Evolutionary conservation across 2,797 vertebrate species (phyloP).

Genomic region (Galaxias olidus): DNA sequence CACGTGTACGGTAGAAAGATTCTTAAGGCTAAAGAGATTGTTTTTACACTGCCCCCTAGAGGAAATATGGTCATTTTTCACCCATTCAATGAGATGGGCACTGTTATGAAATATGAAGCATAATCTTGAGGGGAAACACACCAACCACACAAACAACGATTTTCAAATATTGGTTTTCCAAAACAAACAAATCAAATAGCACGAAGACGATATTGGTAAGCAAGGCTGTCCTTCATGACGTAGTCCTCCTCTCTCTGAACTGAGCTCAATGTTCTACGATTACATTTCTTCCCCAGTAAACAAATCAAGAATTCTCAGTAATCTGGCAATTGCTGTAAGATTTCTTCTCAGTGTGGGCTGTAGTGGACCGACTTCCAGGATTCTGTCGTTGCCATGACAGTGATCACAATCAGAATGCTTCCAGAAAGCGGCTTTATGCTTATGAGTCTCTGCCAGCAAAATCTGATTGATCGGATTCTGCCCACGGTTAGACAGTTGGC

Average conservation of each 20-base stretch:
- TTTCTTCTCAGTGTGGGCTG: constrained; percentile 17
- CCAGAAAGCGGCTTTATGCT: constrained; percentile 52
- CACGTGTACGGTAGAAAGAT: neutral
- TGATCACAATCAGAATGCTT: constrained; percentile 51
- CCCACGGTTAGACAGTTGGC: constrained; percentile 26
- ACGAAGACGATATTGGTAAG: too few relatives aligned
- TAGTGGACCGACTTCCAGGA: constrained; percentile 29
- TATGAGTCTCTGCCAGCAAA: constrained; percentile 45
- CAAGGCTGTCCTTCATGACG: too few relatives aligned
- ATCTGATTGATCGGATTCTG: constrained; percentile 17
- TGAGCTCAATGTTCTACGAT: too few relatives aligned
- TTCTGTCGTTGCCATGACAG: constrained; percentile 65
- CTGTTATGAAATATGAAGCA: neutral
- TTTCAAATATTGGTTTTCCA: too few relatives aligned
- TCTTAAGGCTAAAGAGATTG: neutral
- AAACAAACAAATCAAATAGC: too few relatives aligned
- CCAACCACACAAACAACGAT: too few relatives aligned
- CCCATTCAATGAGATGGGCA: neutral
- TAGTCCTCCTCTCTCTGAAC: too few relatives aligned
- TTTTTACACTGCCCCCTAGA: constrained; percentile 43
- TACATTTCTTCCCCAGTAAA: neutral
- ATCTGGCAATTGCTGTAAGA: neutral
- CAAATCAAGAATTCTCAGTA: constrained; percentile 1
- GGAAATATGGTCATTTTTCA: constrained; percentile 13
- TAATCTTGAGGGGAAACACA: too few relatives aligned